These are phyloP conservation scores for Drosophila crucigera DNA, from an alignment of 2,888 invertebrate genomes.

Conservation along the genomic window DNA sequence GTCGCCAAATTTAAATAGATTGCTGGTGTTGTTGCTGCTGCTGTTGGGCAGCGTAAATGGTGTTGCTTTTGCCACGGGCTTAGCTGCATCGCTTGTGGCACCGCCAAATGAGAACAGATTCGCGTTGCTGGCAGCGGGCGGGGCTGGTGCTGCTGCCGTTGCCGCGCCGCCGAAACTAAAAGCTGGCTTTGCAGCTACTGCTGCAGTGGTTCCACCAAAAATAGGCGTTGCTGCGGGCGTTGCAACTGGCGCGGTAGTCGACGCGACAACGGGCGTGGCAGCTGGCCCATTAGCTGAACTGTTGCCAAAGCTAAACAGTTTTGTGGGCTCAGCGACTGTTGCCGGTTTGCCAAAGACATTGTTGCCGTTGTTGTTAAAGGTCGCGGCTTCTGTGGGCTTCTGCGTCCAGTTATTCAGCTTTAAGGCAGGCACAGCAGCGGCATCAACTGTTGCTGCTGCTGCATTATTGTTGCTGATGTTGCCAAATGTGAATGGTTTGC, in stretches of 20 bases:
- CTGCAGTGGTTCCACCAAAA: slow-evolving; percentile 15
- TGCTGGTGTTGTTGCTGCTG: slow-evolving; percentile 13
- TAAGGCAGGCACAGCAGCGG: slow-evolving; percentile 2
- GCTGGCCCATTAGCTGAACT: slow-evolving; percentile 13
- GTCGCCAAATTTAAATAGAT: slow-evolving; percentile 37
- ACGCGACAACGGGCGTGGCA: slow-evolving; percentile 30
- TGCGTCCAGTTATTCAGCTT: slow-evolving; percentile 8
- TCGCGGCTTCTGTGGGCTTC: slow-evolving; percentile 6
- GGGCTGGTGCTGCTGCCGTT: background rate
- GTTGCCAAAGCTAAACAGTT: slow-evolving; percentile 4
- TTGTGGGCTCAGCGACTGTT: slow-evolving; percentile 13
- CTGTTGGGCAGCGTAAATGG: slow-evolving; percentile 21
- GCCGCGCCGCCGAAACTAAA: slow-evolving; percentile 25
- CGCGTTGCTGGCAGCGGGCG: background rate
- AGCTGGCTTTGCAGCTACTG: background rate
- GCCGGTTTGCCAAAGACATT: slow-evolving; percentile 19
- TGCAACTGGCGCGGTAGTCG: slow-evolving; percentile 25
- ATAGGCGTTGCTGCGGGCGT: slow-evolving; percentile 5
- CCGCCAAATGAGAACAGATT: slow-evolving; percentile 39
- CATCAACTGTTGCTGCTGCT: background rate
- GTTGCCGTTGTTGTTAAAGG: slow-evolving; percentile 18
- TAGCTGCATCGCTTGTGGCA: slow-evolving; percentile 3
- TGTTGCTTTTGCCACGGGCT: slow-evolving; percentile 31
- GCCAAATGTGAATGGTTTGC: slow-evolving; percentile 6
- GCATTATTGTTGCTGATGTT: slow-evolving; percentile 5